phyloP scores from a whole-genome alignment of 2,797 vertebrate species.

The Threskiornis aethiopicus region DNA sequence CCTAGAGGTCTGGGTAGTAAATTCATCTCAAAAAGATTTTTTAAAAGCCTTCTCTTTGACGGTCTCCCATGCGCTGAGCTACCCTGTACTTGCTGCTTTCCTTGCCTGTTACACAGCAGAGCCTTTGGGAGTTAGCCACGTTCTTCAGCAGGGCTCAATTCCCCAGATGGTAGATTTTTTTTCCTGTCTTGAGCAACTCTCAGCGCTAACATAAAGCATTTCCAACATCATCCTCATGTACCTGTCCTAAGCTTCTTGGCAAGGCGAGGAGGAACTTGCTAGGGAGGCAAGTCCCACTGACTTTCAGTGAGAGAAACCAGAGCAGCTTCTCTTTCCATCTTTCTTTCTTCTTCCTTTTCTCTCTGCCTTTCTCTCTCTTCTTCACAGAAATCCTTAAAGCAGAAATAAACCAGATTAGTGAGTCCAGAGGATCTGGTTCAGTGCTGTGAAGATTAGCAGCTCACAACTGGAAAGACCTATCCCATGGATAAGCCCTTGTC shows the following conservation, averaged over 20 bases:
- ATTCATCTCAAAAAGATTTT: constrained; percentile 63
- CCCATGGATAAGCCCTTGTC: neutral
- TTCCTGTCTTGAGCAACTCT: neutral
- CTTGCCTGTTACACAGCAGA: neutral
- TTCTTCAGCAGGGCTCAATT: neutral
- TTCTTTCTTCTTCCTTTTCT: neutral
- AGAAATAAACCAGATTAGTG: neutral
- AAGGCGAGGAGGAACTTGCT: neutral
- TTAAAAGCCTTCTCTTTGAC: constrained; percentile 39
- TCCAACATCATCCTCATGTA: neutral
- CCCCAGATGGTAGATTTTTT: neutral
- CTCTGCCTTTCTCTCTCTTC: neutral
- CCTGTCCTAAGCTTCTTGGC: neutral
- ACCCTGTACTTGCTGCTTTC: neutral
- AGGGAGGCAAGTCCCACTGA: neutral
- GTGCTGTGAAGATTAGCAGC: neutral
- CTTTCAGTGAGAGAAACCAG: neutral
- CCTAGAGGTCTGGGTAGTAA: constrained; percentile 64
- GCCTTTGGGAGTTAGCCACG: neutral
- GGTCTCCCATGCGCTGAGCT: neutral
- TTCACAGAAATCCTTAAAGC: neutral
- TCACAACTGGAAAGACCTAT: neutral
- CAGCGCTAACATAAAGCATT: neutral
- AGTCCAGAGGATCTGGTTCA: neutral
- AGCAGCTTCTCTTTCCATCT: neutral